These are phyloP conservation scores for Pissodes strobi DNA, from an alignment of 1,140 invertebrate genomes.

Conservation along the genomic window DNA sequence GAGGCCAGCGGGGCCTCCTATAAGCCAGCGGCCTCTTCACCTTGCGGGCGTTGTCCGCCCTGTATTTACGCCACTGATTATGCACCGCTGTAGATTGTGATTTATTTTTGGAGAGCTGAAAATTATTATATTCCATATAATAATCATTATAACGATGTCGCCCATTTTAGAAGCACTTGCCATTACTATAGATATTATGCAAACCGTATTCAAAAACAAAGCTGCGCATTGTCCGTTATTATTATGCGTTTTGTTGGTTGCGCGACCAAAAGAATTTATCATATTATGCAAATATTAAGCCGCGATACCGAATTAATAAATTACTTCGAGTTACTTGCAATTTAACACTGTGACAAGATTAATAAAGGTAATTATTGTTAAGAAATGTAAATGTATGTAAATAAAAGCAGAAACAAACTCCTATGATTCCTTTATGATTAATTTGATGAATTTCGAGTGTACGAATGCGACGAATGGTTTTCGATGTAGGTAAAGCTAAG, in stretches of 20 bases:
- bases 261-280: slow-evolving; percentile 11
- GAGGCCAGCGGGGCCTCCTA: too few relatives aligned
- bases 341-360: slow-evolving; percentile 38
- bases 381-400: slow-evolving; percentile 35
- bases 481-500: too few relatives aligned
- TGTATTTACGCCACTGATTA: too few relatives aligned
- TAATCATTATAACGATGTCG: too few relatives aligned
- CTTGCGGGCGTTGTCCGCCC: too few relatives aligned
- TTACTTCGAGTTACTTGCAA: slow-evolving; percentile 34
- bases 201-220: slow-evolving; percentile 21
- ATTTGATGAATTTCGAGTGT: slow-evolving; percentile 10
- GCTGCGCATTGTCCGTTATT: slow-evolving; percentile 11
- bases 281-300: slow-evolving; percentile 34
- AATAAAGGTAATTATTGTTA: slow-evolving; percentile 35
- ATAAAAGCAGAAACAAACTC: slow-evolving; percentile 14
- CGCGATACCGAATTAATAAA: slow-evolving; percentile 36
- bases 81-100: too few relatives aligned
- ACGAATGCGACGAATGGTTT: too few relatives aligned
- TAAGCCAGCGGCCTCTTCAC: too few relatives aligned
- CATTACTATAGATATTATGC: slow-evolving; percentile 16
- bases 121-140: too few relatives aligned
- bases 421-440: slow-evolving; percentile 23
- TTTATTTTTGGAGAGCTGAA: too few relatives aligned
- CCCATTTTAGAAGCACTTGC: slow-evolving; percentile 3
- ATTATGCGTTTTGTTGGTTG: slow-evolving; percentile 16